Conservation (phyloP, 2,797 vertebrate genomes). For the Xyrichtys novacula region DNA sequence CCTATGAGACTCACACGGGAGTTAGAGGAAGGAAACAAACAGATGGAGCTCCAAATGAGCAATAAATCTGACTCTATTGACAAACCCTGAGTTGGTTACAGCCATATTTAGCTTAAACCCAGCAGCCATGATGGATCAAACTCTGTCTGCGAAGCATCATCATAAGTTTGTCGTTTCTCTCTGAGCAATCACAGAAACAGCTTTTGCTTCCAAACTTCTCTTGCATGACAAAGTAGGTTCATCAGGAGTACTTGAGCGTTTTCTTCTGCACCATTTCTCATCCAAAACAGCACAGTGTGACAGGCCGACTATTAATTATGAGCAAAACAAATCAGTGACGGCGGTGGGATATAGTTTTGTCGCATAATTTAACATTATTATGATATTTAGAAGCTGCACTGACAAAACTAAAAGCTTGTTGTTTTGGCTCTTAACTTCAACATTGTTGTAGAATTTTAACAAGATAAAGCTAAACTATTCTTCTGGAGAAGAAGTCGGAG, state of each 20-base stretch:
- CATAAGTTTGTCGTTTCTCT: background rate
- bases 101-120: too few relatives aligned
- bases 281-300: conserved; percentile 30
- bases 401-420: conserved; percentile 30
- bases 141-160: background rate
- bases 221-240: background rate
- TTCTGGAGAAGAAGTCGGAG: background rate
- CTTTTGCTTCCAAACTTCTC: background rate
- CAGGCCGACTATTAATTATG: conserved; percentile 36
- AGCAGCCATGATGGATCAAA: background rate
- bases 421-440: background rate
- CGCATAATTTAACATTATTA: conserved; percentile 41
- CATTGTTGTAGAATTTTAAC: conserved; percentile 11
- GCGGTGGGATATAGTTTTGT: conserved; percentile 23
- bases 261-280: conserved; percentile 35
- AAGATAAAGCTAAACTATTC: background rate
- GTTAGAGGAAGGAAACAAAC: too few relatives aligned
- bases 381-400: conserved; percentile 21
- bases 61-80: too few relatives aligned
- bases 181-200: background rate
- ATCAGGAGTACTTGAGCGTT: conserved; percentile 7
- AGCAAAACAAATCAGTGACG: conserved; percentile 37
- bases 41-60: too few relatives aligned
- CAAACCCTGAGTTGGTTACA: too few relatives aligned
- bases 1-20: too few relatives aligned